Conservation (phyloP, 2,113 vertebrate genomes). For the Anarrhichthys ocellatus region DNA sequence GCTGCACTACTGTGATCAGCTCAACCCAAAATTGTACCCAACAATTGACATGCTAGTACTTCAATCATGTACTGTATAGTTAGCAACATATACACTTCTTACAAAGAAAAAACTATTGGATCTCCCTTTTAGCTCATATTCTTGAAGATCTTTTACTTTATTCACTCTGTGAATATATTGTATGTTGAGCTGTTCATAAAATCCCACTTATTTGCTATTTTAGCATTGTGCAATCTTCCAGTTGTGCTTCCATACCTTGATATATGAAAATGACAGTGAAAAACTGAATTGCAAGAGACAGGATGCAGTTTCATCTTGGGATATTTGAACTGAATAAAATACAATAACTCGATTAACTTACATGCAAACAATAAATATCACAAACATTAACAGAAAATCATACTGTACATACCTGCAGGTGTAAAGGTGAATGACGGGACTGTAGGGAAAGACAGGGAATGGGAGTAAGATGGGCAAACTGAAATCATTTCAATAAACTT, state of each 20-base stretch:
- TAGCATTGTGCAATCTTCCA: neutral
- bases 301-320: neutral
- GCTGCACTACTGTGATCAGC: neutral
- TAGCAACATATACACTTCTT: neutral
- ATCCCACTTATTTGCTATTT: neutral
- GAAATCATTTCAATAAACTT: neutral
- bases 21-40: neutral
- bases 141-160: neutral
- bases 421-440: conserved; percentile 98
- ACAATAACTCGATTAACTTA: neutral
- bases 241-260: neutral
- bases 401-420: conserved; percentile 89
- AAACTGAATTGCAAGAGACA: neutral
- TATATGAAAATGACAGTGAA: neutral
- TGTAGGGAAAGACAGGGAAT: conserved; percentile 78
- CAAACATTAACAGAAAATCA: neutral
- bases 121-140: neutral
- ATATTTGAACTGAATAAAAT: neutral
- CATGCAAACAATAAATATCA: neutral
- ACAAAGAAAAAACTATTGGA: neutral
- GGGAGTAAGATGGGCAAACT: neutral
- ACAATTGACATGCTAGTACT: neutral
- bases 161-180: neutral
- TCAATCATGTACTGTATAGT: neutral
- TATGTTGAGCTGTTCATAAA: neutral